Evolutionary conservation across 2,797 vertebrate genomes (phyloP).

Genomic region (Remorina albescens): DNA sequence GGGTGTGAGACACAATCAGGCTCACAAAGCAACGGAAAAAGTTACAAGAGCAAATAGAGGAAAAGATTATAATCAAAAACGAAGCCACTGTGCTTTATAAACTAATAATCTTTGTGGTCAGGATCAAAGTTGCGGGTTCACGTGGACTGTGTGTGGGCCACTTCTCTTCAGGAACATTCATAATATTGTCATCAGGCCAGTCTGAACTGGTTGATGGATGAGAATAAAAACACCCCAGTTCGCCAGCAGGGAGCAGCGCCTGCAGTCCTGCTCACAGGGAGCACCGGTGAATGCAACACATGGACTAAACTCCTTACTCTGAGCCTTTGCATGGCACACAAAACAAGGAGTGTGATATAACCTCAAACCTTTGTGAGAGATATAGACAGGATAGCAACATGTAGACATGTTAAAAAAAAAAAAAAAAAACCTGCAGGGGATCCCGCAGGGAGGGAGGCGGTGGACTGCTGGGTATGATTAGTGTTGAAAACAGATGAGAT

Average conservation of each 20-base stretch:
- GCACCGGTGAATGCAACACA: not conserved
- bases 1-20: no score
- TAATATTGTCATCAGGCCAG: slow-evolving; percentile 58
- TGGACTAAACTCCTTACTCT: not conserved
- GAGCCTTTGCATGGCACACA: not conserved
- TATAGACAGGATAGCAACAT: slow-evolving; percentile 1
- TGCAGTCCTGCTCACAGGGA: slow-evolving; percentile 3
- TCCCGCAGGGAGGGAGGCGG: not conserved
- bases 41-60: not conserved
- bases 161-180: slow-evolving; percentile 44
- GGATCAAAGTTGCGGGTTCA: not conserved
- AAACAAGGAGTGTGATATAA: not conserved
- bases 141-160: not conserved
- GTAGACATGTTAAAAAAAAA: no score
- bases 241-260: slow-evolving; percentile 47
- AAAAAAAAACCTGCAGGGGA: slow-evolving; percentile 17
- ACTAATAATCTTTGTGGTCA: not conserved
- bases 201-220: slow-evolving; percentile 76
- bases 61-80: not conserved
- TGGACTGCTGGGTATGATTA: not conserved
- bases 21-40: not conserved
- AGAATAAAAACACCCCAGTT: slow-evolving; percentile 35
- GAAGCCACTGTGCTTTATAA: not conserved
- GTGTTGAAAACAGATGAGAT: not conserved
- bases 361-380: not conserved